phyloP scores from a whole-genome alignment of 2,797 vertebrate genomes.

The Rhinoraja longicauda region DNA sequence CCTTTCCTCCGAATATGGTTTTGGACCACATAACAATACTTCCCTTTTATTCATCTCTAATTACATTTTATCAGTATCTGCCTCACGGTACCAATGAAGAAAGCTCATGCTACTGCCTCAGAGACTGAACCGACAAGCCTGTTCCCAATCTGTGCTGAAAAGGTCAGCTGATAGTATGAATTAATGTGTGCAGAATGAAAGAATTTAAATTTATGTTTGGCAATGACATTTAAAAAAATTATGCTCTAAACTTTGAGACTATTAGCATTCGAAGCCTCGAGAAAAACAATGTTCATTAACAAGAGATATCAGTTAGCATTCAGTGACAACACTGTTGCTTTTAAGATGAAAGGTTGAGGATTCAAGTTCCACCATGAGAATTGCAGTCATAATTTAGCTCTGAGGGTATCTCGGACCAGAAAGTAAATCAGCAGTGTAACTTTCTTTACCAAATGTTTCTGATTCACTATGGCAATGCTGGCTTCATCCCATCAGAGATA shows the following conservation, averaged over 20 bases:
- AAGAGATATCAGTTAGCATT: neutral
- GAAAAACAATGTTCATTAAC: constrained; percentile 24
- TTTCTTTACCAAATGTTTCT: no score
- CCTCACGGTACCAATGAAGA: neutral
- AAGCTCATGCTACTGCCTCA: neutral
- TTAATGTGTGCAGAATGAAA: constrained; percentile 17
- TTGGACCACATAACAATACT: neutral
- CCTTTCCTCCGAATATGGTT: neutral
- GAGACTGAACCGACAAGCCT: neutral
- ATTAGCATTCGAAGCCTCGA: neutral
- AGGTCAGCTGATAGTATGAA: constrained; percentile 20
- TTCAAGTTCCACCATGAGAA: neutral
- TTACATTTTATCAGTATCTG: neutral
- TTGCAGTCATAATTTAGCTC: neutral
- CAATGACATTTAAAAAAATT: constrained; percentile 22
- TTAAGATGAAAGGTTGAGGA: neutral
- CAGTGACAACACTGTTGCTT: no score
- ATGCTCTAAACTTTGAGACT: neutral
- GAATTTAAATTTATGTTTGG: constrained; percentile 22
- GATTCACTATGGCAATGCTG: no score
- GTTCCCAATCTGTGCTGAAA: neutral
- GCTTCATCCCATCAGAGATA: no score
- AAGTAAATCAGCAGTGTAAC: no score
- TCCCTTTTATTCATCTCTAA: constrained; percentile 4
- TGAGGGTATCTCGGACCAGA: no score